Evolutionary conservation across 2,888 invertebrate species (phyloP), one percentile per base, ranked within the genome.

Genomic region (Tenthredo livida): DNA sequence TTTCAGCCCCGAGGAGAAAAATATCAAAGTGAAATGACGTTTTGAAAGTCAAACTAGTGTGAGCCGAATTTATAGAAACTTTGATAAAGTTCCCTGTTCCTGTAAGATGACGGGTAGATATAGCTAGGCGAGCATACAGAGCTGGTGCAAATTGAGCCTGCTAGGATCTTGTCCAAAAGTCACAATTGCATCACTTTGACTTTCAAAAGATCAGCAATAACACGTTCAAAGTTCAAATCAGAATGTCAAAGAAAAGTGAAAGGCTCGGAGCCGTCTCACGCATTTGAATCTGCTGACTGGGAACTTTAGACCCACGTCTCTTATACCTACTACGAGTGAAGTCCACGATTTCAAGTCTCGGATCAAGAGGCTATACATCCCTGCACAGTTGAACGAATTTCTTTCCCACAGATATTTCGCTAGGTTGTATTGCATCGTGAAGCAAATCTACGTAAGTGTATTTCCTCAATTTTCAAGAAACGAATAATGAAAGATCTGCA

Each of bases 191-290:
- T 40, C 61, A 80, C 80, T 80, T 77, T 80, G 58, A 80, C 80
- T 80, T 80, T 80, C 58, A 61, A 80, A 58, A 80, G 61, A 80
- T 80, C 61, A 21, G 21, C 58, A 61, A 80, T 37, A 40, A 61
- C 37, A 61, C 21, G 37, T 17, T 37, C 61, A 40, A 80, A 80
- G 80, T 80, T 61, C 37, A 21, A 61, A 80, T 80, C 61, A 80
- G 61, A 58, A 80, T 40, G 80, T 80, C 40, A 61, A 80, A 80
- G 40, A 80, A 80, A 80, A 80, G 58, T 80, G 80, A 80, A 61
- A 61, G 25, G 58, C 33, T 37, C 12, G 29, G 7, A 77, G 33
- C 29, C 29, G 54, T 77, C 77, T 17, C 77, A 54, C n/a, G 77
- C 17, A 43, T 73, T 73, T 77, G 50, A 77, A 77, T 77, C 50